A percentile compares a stretch with the other conserved stretches of the same genome.
Conservation (phyloP, 2,113 vertebrate species). For the Sterrhoptilus dennistouni region DNA sequence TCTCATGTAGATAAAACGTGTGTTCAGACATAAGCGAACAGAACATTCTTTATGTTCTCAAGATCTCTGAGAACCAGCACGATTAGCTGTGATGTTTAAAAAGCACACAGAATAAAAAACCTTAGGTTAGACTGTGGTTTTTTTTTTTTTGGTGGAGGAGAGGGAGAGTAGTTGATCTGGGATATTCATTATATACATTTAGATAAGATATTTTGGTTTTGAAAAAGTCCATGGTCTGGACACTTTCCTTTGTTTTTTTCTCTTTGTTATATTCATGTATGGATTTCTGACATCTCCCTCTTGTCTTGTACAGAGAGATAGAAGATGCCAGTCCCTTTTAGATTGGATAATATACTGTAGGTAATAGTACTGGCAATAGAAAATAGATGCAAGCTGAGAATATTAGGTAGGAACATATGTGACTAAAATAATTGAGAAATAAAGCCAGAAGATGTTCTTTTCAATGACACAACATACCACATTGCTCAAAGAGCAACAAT, state of each 20-base stretch:
- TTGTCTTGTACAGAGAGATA: conserved; percentile 8
- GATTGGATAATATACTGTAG: conserved; percentile 69
- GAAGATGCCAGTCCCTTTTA: conserved; percentile 64
- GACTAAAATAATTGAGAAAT: conserved; percentile 76
- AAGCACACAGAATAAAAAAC: neutral
- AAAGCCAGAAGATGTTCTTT: conserved; percentile 65
- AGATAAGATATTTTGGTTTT: neutral
- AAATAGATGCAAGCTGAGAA: conserved; percentile 73
- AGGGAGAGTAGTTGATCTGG: neutral
- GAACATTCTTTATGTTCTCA: neutral
- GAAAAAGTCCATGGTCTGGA: neutral
- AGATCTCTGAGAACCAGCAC: neutral
- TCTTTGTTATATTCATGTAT: conserved; percentile 62
- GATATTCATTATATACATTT: neutral
- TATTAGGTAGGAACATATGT: conserved; percentile 73
- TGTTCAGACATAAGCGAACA: conserved; percentile 2
- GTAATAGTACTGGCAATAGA: conserved; percentile 62
- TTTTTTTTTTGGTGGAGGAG: neutral
- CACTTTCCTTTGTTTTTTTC: neutral
- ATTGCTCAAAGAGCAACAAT: conserved; percentile 44
- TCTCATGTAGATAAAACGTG: conserved; percentile 26
- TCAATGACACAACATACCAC: conserved; percentile 35
- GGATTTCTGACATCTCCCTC: conserved; percentile 40
- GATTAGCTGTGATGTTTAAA: neutral
- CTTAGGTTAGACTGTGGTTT: neutral